Evolutionary conservation across 2,888 invertebrate genomes (phyloP), one percentile per base, ranked within the genome.

Genomic region (Sepiola atlantica): DNA sequence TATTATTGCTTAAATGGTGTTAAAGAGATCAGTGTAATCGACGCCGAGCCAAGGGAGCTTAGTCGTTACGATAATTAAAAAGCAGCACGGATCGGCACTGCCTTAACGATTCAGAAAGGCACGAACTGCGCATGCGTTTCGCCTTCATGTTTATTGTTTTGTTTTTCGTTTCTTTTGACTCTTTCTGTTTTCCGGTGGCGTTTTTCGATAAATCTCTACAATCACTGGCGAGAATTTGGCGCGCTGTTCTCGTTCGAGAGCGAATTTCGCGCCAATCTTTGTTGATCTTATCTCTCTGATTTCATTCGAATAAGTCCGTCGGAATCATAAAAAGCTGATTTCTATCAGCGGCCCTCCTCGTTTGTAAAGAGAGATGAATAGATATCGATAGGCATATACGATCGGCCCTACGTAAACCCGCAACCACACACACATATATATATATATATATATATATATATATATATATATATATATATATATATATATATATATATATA

Each of bases 211-310:
- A 77, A 77, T 77, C 77, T 77, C 77, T 77, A n/a, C 28, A 77
- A 77, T 77, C 77, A 77, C 77, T 77, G 77, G 77, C 77, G 77
- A 77, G 77, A 77, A 77, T 77, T 77, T n/a, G 45, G 77, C n/a
- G 77, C n/a, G 77, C 77, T 77, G 28, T 77, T 77, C 77, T 77
- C 77, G 28, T 77, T 45, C 10, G 77, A 77, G 28, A 77, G 16
- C 77, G 28, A 77, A 77, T 77, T 45, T 77, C 77, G 28, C 77
- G 77, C 77, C 77, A 77, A 77, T 77, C 14, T 77, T 45, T 77
- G n/a, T n/a, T 77, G 77, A 77, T 77, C 28, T 28, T 77, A 77
- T 77, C 77, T 77, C 2, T 77, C 77, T 28, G 77, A 77, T 77
- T 77, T 77, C 77, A 77, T 77, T 77, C 77, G 16, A 45, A 28